Evolutionary conservation across 2,888 invertebrate genomes (phyloP), one percentile per base, ranked within the genome.

Genomic region (Hartigia nigra): DNA sequence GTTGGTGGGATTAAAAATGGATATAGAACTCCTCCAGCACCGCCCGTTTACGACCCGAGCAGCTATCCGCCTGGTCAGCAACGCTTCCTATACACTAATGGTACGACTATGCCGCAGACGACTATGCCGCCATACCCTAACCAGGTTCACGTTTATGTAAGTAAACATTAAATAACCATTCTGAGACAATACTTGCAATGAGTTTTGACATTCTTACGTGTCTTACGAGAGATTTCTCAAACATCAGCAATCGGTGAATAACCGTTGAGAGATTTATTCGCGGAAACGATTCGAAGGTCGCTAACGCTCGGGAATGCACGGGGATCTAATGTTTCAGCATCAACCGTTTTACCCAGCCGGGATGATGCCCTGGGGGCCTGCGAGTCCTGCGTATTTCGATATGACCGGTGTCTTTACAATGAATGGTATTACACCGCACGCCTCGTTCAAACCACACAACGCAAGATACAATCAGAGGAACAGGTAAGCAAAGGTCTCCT

Each of bases 371-470:
- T 93, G 94, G 92, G 92, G 92, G 81, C 89, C 90, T 39, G 89
- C 91, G 37, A 91, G 90, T 87, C 90, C 91, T 83, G 93, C 94
- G 83, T 95, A 93, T 88, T 95, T 94, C 87, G 95, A 95, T 84
- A 94, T 96, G 88, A 93, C 94, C 85, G 93, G 94, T 89, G 94
- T 96, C 82, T 95, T 95, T 91, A 94, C 95, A 81, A 93, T 95
- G 87, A 96, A 96, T 91, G 95, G 96, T 79, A 92, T 96, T 84
- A 93, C 95, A 79, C 95, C 95, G 76, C 95, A 95, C 90, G 93
- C 93, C 79, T 92, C 94, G 77, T 95, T 94, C 88, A 94, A 94
- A 87, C 92, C 93, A 84, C 93, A 93, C 84, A 92, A 92, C 81
- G 89, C 93, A 81, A 92, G 92, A 89, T 92, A 90, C 82, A 89